These are phyloP conservation scores for Rhagoletis zephyria DNA, from an alignment of 1,140 invertebrate genomes.

Conservation along the genomic window DNA sequence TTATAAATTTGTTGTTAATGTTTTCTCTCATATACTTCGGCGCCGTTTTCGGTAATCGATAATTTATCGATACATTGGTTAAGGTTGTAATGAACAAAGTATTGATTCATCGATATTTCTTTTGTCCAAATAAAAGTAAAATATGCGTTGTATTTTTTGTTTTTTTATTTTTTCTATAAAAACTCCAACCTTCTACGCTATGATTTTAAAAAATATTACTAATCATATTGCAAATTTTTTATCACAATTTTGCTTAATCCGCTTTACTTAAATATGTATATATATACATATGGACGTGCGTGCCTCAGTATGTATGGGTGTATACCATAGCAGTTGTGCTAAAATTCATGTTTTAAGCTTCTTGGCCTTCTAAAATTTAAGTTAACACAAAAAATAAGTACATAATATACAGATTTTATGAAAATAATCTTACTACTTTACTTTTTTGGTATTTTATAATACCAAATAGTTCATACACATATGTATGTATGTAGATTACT, in stretches of 20 bases:
- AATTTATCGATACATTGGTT: no score
- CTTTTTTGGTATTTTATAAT: not conserved
- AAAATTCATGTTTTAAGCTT: not conserved
- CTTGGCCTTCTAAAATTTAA: not conserved
- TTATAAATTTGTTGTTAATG: no score
- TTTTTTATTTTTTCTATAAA: not conserved
- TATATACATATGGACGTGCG: not conserved
- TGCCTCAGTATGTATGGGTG: no score
- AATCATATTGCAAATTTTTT: not conserved
- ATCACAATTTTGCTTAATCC: slow-evolving; percentile 8
- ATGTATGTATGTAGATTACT: not conserved
- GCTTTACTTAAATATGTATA: no score
- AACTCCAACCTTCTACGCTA: not conserved
- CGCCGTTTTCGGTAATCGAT: no score
- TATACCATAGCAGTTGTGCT: not conserved
- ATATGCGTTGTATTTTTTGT: not conserved
- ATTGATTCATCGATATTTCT: no score
- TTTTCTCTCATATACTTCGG: no score
- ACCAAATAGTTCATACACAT: not conserved
- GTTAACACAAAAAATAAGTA: not conserved
- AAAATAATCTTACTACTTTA: not conserved
- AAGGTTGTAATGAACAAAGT: no score
- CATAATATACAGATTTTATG: not conserved
- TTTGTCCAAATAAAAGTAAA: no score
- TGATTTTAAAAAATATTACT: not conserved